Evolutionary conservation across 1,140 invertebrate genomes (phyloP), one percentile per base, ranked within the genome.

Genomic region (Temnothorax curvispinosus): DNA sequence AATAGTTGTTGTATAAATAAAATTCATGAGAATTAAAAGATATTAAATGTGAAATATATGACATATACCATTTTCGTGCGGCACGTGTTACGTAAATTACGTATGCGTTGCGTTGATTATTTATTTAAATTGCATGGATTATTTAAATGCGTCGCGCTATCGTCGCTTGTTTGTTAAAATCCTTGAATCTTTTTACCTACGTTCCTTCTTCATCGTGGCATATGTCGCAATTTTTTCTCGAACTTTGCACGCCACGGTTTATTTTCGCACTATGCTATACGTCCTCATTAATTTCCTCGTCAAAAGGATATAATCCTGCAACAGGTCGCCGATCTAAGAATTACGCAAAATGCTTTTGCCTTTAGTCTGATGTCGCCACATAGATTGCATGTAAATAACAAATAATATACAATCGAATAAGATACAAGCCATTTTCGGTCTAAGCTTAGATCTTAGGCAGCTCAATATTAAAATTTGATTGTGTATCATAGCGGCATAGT

Each of bases 181-280:
- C 8, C n/a, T 47, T 21, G 35, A 8, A 47, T 75, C 21, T 60
- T 82, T 74, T 60, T 32, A 75, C 44, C 32, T 50, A 84, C 18
- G 21, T 84, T 38, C 27, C 27, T 35, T 9, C 15, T 54, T 54
- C 18, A 35, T 13, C n/a, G n/a, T 0, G 3, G 1, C 5, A 4
- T n/a, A 9, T 85, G 58, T 85, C 32, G 74, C 18, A 85, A 78
- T 54, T 32, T 65, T 78, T 54, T 11, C 21, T 65, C 60, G 50
- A 64, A 65, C 74, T 85, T 86, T 80, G 41, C 18, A 78, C 64
- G 7, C 47, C n/a, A 27, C 8, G n/a, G 11, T 67, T 81, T 50
- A 86, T 86, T 60, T 69, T 67, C 47, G 75, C 18, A 41, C 3
- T 47, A 50, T 27, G 38, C 13, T 27, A 50, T 4, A 58, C 32